phyloP scores from a whole-genome alignment of 2,888 invertebrate species.

The Drosophila eohydei region DNA sequence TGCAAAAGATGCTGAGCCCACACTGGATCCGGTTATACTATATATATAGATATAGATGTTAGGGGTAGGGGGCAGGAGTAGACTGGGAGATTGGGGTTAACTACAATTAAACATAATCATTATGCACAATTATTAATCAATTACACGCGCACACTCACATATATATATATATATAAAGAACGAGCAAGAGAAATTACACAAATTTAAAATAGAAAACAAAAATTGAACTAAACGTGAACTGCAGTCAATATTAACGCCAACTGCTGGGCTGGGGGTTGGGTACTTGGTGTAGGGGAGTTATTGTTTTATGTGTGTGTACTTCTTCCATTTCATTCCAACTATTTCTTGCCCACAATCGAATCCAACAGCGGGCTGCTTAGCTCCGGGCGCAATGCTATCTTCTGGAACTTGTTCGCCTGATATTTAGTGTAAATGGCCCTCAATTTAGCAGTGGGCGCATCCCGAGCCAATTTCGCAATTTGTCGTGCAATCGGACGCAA shows the following conservation, averaged over 20 bases:
- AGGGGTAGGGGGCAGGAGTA: neutral
- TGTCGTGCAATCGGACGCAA: constrained; percentile 89
- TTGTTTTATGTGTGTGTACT: neutral
- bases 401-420: constrained; percentile 86
- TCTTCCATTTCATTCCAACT: constrained; percentile 7
- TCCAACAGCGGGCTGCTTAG: constrained; percentile 84
- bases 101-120: constrained; percentile 7
- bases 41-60: neutral
- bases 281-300: neutral
- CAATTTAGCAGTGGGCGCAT: constrained; percentile 89
- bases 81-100: constrained; percentile 11
- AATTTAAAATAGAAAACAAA: constrained; percentile 72
- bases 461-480: constrained; percentile 89
- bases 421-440: constrained; percentile 90
- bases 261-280: constrained; percentile 17
- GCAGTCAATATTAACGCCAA: constrained; percentile 22
- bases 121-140: constrained; percentile 46
- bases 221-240: constrained; percentile 69
- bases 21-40: constrained; percentile 1
- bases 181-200: constrained; percentile 55
- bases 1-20: constrained; percentile 21
- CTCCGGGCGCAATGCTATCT: constrained; percentile 88
- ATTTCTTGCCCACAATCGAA: constrained; percentile 73
- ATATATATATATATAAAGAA: constrained; percentile 22
- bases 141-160: constrained; percentile 14